Conservation (phyloP, 2,797 vertebrate genomes). For the Acestrorhynchus altus region DNA sequence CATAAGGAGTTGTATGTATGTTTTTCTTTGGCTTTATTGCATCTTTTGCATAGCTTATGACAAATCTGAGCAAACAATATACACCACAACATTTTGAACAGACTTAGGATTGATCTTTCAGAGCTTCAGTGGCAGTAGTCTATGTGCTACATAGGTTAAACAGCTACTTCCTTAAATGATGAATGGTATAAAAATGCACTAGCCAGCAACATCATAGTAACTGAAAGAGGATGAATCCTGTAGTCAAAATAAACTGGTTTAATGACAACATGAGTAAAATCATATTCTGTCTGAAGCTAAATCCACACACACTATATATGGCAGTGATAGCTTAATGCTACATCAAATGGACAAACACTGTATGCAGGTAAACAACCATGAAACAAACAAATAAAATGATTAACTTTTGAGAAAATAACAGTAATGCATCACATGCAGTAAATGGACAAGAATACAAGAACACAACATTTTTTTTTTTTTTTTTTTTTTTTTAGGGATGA, state of each 20-base stretch:
- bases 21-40: neutral
- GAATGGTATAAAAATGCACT: neutral
- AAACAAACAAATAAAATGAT: neutral
- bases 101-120: neutral
- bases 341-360: constrained; percentile 49
- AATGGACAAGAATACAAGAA: neutral
- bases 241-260: neutral
- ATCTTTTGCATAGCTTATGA: constrained; percentile 32
- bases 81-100: neutral
- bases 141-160: neutral
- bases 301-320: constrained; percentile 45
- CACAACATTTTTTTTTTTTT: no score
- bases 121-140: neutral
- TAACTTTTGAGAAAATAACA: neutral
- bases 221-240: neutral
- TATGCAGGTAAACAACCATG: constrained; percentile 16
- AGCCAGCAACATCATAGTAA: neutral
- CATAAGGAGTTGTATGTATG: neutral
- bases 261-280: neutral
- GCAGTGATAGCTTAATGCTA: constrained; percentile 77
- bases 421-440: neutral
- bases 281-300: neutral
- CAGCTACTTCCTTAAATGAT: neutral
- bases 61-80: neutral
- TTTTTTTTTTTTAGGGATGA: no score